phyloP scores from a whole-genome alignment of 92 coral and sea anemone genomes.

The Blastomussa wellsi region DNA sequence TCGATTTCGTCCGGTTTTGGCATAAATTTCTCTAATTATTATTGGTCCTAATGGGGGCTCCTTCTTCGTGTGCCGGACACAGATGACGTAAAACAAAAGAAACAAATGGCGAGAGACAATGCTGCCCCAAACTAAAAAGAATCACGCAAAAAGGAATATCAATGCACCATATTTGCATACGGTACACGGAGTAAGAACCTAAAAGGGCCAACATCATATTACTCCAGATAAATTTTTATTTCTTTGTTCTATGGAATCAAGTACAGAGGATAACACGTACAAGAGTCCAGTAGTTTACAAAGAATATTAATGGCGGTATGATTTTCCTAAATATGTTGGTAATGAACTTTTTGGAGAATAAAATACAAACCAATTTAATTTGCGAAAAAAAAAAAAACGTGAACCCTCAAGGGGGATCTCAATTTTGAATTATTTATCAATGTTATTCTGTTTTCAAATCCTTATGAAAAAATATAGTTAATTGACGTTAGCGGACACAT shows the following conservation, averaged over 20 bases:
- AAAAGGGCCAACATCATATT: not conserved
- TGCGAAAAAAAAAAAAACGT: not conserved
- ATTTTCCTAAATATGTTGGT: not conserved
- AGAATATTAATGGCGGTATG: not conserved
- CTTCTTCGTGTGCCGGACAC: no score
- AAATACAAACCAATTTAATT: not conserved
- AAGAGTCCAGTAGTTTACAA: not conserved
- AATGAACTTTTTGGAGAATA: not conserved
- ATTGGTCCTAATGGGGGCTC: no score
- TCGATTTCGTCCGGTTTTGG: no score
- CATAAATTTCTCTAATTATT: not conserved
- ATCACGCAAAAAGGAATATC: no score
- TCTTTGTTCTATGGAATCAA: not conserved
- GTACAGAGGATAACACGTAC: not conserved
- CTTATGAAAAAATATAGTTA: not conserved
- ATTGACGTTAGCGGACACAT: not conserved
- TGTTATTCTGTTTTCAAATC: conserved; percentile 8
- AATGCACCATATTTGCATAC: no score
- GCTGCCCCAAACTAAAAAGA: no score
- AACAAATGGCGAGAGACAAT: no score
- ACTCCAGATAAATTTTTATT: not conserved
- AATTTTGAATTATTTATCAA: not conserved
- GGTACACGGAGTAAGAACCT: no score
- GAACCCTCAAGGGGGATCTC: not conserved
- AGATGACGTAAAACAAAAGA: no score